Base-by-base conservation (phyloP, 2,797 vertebrate genomes). In the Coranthus polyacanthus region DNA sequence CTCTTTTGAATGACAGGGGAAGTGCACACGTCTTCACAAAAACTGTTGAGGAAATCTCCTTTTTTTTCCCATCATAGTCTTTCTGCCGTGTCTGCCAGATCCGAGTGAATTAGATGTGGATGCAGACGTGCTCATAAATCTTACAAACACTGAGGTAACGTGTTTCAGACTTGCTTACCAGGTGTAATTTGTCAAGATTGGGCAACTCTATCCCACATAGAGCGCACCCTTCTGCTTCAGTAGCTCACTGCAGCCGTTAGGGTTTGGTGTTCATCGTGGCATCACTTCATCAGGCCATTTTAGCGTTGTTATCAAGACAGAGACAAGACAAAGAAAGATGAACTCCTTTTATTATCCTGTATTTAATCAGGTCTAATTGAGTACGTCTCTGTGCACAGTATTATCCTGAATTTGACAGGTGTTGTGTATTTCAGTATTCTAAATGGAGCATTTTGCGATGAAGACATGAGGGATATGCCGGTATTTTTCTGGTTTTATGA, bases 11-110 rank as follows among this genome's bases (percentile, higher is more conserved):
- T 81, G 83, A 75, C 38, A 16, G 51, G 29, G 42, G 64, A 86
- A 86, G 73, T 89, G 89, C 88, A 89, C 20, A 81, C 73, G 56
- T 88, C 78, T 77, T 87, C 87, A 89, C 75, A 86, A 88, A 89
- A 87, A 79, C 56, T 77, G 86, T 88, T 70, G 79, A 89, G 82
- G 68, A 85, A 85, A 75, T 72, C 74, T 72, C 41, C 55, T 79
- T 87, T 83, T 84, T 67, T 49, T 24, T n/a, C 12, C 60, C 58
- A 62, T 83, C 79, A 47, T 12, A 32, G 68, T 57, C 75, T 68
- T 84, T 89, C 62, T 88, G 86, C 81, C 76, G 12, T 82, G 75
- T 84, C 64, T 86, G 88, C 83, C 80, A 50, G 65, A 87, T 89
- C 74, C 79, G 16, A 74, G 66, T 62, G 72, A 86, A 83, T 88